Base-by-base conservation (phyloP, 2,113 vertebrate genomes). In the Pterophyllum scalare region DNA sequence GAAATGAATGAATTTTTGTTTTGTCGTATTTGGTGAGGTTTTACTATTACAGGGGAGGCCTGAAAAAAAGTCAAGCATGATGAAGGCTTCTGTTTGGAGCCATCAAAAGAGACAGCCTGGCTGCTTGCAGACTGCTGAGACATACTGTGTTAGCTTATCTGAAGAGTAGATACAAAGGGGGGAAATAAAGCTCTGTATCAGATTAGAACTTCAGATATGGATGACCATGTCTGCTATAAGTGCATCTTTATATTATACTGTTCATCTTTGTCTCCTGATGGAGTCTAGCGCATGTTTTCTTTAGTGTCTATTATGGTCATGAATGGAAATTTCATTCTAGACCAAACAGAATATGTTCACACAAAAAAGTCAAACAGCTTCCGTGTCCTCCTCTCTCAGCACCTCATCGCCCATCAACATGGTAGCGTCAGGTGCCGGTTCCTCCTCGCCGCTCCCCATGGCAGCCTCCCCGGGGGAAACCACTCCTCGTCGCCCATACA, bases 391-490 rank as follows among this genome's bases (percentile, higher is more conserved):
- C 43, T 52, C 38, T 22, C 8, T 72, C 54, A 95, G 98, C 97
- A 98, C 98, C 92, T 98, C 98, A 90, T 99, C 98, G 59, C 98
- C 98, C 91, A 97, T 99, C 95, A 98, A 98, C 95, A 97, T 98
- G 93, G 97, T 96, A 56, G 97, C 96, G 58, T 92, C 93, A n/a
- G 94, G 95, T 35, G 88, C 74, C 43, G 96, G 97, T 74, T 96
- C 93, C 9, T 96, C 97, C 77, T 98, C 97, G 10, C 93, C 94
- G 0, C 92, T 94, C 22, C 81, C 90, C 75, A 93, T 91, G 93
- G 85, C 94, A 91, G 95, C 90, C 31, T 93, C 93, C 90, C 94
- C 93, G 81, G 97, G 92, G 93, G 92, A 15, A 94, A 94, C 87
- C 93, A 93, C 86, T 80, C 22, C 84, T 97, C 97, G 26, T 98